These are phyloP conservation scores for Neostethus bicornis DNA, from an alignment of 2,797 vertebrate genomes.

Conservation along the genomic window DNA sequence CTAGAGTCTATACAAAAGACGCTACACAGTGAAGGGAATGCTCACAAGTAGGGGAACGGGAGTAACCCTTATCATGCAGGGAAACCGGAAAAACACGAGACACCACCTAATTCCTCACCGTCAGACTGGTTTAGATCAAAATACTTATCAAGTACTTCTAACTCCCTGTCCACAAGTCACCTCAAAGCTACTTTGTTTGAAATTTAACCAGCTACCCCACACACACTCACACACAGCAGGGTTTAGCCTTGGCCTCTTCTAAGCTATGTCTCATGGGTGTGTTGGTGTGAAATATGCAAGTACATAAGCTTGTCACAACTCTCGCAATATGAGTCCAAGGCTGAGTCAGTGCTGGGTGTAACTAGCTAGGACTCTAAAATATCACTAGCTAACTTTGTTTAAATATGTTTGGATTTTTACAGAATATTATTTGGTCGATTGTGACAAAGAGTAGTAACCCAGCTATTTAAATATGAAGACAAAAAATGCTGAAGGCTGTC, in stretches of 20 bases:
- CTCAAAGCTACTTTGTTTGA: conserved; percentile 46
- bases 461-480: conserved; percentile 6
- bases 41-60: conserved; percentile 16
- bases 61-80: conserved; percentile 42
- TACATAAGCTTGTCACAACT: conserved; percentile 10
- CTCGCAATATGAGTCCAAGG: not conserved
- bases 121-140: conserved; percentile 68
- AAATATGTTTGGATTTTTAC: no score
- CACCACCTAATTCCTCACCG: conserved; percentile 59
- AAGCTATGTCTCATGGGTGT: conserved; percentile 31
- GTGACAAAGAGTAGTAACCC: conserved; percentile 1
- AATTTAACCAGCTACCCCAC: conserved; percentile 34
- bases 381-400: no score
- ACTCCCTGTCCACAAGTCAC: conserved; percentile 22
- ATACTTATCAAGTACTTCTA: conserved; percentile 45
- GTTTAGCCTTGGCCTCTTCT: conserved; percentile 21
- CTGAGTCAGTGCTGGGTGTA: conserved; percentile 20
- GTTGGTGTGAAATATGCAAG: conserved; percentile 37
- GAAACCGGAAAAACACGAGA: conserved; percentile 73
- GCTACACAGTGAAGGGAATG: conserved; percentile 3
- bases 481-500: conserved; percentile 4
- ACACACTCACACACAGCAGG: conserved; percentile 11
- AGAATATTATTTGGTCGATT: no score
- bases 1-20: not conserved
- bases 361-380: no score